Conservation (phyloP, 2,113 vertebrate species). For the Lasiurus cinereus region DNA sequence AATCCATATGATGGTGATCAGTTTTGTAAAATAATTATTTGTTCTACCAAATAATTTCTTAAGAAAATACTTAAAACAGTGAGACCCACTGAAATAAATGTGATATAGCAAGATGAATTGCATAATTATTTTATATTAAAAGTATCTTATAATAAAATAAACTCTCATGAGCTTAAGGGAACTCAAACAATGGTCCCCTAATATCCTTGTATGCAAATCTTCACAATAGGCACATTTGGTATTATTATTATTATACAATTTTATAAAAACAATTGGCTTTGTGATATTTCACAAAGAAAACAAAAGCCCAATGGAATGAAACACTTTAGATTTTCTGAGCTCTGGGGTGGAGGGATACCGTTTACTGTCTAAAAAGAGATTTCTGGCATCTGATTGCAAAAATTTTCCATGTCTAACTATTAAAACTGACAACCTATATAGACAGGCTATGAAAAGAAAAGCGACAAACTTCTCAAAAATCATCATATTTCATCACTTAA, state of each 20-base stretch:
- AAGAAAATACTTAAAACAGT: conserved; percentile 49
- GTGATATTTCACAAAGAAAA: conserved; percentile 56
- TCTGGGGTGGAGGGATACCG: background rate
- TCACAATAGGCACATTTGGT: conserved; percentile 72
- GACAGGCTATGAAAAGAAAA: conserved; percentile 15
- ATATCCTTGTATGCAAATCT: conserved; percentile 52
- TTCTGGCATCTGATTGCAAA: conserved; percentile 25
- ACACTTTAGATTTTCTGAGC: conserved; percentile 46
- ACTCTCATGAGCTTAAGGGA: conserved; percentile 51
- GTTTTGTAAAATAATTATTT: background rate
- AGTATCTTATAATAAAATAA: conserved; percentile 73
- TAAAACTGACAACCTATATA: conserved; percentile 17
- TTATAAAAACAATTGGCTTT: conserved; percentile 57
- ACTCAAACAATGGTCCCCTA: conserved; percentile 45
- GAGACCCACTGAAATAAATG: conserved; percentile 42
- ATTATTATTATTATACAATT: conserved; percentile 50
- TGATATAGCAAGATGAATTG: conserved; percentile 8
- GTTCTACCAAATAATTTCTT: conserved; percentile 45
- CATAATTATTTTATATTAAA: conserved; percentile 70
- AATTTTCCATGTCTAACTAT: conserved; percentile 24
- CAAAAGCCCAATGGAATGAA: conserved; percentile 33
- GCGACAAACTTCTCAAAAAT: conserved; percentile 51
- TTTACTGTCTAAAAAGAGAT: background rate
- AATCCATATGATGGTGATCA: background rate
- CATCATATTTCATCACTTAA: conserved; percentile 24